Conservation (phyloP, 2,113 vertebrate genomes). For the Puntigrus tetrazona region DNA sequence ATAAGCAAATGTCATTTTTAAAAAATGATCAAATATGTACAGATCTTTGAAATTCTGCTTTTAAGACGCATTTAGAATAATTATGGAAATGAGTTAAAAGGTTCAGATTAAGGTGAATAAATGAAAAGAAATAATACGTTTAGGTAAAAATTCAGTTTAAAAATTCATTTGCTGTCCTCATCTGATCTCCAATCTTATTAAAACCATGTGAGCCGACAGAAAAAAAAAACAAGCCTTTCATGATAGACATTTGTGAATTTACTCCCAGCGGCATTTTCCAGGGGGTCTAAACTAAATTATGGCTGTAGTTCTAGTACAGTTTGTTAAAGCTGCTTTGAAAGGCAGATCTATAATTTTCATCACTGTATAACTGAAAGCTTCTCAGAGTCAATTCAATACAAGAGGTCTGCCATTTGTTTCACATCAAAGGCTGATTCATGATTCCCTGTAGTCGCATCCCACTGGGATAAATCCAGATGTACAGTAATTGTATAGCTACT, state of each 20-base stretch:
- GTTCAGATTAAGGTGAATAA: slow-evolving; percentile 34
- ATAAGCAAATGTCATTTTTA: neutral
- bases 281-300: slow-evolving; percentile 44
- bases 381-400: neutral
- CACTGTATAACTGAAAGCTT: slow-evolving; percentile 12
- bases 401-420: neutral
- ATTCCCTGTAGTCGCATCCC: neutral
- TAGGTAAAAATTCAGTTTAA: slow-evolving; percentile 40
- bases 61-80: neutral
- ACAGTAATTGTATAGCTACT: slow-evolving; percentile 37
- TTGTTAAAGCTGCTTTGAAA: slow-evolving; percentile 15
- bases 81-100: neutral
- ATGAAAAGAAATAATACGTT: slow-evolving; percentile 16
- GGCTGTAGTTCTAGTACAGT: slow-evolving; percentile 12
- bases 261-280: slow-evolving; percentile 10
- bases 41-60: no score
- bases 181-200: slow-evolving; percentile 53
- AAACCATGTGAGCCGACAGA: slow-evolving; percentile 52
- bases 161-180: slow-evolving; percentile 41
- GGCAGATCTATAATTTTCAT: slow-evolving; percentile 9
- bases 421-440: slow-evolving; percentile 9
- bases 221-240: slow-evolving; percentile 49
- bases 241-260: slow-evolving; percentile 16
- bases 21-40: neutral
- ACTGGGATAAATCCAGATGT: slow-evolving; percentile 1